Evolutionary conservation across 2,888 invertebrate genomes (phyloP), one percentile per base, ranked within the genome.

Genomic region (Athalia cordata): DNA sequence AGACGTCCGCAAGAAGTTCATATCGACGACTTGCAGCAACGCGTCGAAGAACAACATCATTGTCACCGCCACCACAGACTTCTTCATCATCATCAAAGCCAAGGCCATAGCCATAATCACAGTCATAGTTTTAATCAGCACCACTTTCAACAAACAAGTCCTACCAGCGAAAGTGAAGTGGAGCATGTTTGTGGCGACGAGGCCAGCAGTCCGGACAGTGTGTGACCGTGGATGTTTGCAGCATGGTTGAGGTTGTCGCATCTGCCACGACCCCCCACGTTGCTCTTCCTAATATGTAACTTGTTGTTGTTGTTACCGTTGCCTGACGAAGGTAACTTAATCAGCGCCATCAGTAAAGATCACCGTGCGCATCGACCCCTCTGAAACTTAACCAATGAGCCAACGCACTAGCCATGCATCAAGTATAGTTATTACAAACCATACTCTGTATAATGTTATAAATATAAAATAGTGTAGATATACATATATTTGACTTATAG

Each of bases 161-260:
- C 88, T n/a, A 82, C 85, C 74, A 89, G 84, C 80, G 87, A 85
- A 29, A 85, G 86, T 79, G 85, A 85, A 13, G 79, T 29, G 81
- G 78, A 78, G 61, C 83, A 82, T 45, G 82, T 81, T 4, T 84
- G 82, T 49, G 83, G 75, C n/a, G 85, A 85, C 49, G 84, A 87
- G 66, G 81, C 83, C 6, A 87, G 87, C 77, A 88, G 87, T 76
- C 85, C 87, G 49, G 87, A 89, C 81, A 88, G 85, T 81, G 87
- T 86, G 84, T 89, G 86, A 88, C 85, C 81, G 84, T 81, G 80
- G 83, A 78, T 81, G 77, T 79, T 80, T 43, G 81, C 82, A 79
- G 80, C 82, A 82, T 82, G 82, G 80, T 78, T 75, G 64, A 78
- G 74, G 65, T 75, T 52, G 65, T 78, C 52, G 78, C 78, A 55